Percentiles rank a stretch among this genome's conserved stretches.
These are phyloP conservation scores for Apamea sordens DNA, from an alignment of 2,888 invertebrate species.

Conservation along the genomic window DNA sequence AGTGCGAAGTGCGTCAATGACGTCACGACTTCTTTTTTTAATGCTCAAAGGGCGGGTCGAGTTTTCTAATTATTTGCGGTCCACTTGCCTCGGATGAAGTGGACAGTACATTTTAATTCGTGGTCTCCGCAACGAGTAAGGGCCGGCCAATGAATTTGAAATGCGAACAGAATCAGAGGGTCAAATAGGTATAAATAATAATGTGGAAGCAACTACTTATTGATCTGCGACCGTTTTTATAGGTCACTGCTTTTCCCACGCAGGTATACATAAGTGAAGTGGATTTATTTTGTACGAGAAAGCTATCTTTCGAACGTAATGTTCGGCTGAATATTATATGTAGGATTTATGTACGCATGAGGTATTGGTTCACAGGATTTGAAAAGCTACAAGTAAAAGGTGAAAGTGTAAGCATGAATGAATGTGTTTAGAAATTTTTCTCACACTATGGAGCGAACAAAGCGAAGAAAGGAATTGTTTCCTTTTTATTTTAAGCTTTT, in stretches of 20 bases:
- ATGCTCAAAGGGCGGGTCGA: slow-evolving; percentile 60
- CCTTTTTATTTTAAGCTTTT: background rate
- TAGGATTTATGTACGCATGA: slow-evolving; percentile 40
- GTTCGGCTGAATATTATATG: slow-evolving; percentile 45
- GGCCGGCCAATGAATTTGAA: slow-evolving; percentile 66
- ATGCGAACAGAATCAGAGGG: slow-evolving; percentile 52
- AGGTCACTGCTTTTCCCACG: slow-evolving; percentile 61
- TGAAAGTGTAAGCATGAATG: slow-evolving; percentile 18
- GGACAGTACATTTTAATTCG: slow-evolving; percentile 71
- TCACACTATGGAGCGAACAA: background rate
- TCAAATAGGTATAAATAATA: slow-evolving; percentile 55
- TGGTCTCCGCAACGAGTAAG: slow-evolving; percentile 65
- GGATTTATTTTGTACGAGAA: slow-evolving; percentile 55
- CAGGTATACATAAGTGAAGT: slow-evolving; percentile 47
- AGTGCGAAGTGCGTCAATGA: slow-evolving; percentile 56
- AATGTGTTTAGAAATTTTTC: slow-evolving; percentile 10
- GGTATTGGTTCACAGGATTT: slow-evolving; percentile 28
- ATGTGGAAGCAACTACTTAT: slow-evolving; percentile 47
- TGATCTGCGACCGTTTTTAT: slow-evolving; percentile 56
- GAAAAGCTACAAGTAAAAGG: slow-evolving; percentile 33
- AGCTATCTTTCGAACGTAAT: slow-evolving; percentile 56
- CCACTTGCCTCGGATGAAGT: slow-evolving; percentile 67
- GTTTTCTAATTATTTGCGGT: slow-evolving; percentile 73
- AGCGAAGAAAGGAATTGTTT: background rate
- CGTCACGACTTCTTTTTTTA: slow-evolving; percentile 54